Evolutionary conservation across 1,140 invertebrate species (phyloP).

Genomic region (Hesperophylax magnus): DNA sequence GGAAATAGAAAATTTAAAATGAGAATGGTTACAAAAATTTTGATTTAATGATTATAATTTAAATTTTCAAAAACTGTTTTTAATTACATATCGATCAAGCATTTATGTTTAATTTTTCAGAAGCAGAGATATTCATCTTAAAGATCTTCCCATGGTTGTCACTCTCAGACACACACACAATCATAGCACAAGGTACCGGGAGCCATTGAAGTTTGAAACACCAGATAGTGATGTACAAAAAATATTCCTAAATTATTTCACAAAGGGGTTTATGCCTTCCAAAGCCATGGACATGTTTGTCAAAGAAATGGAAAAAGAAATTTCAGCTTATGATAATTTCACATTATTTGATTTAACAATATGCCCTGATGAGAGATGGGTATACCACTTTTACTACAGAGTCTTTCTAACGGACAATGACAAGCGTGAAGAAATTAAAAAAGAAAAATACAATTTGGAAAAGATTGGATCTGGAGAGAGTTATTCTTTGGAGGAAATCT

Average conservation of each 20-base stretch:
- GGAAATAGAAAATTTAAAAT: too few relatives aligned
- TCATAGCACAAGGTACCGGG: background rate
- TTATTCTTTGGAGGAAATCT: constrained; percentile 14
- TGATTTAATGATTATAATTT: too few relatives aligned
- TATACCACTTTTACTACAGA: constrained; percentile 37
- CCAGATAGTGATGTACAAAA: constrained; percentile 18
- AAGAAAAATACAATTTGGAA: background rate
- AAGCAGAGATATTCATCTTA: constrained; percentile 33
- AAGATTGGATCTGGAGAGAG: background rate
- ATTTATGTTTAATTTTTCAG: constrained; percentile 23
- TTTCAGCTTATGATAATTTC: constrained; percentile 7
- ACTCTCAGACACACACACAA: constrained; percentile 29
- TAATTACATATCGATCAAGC: background rate
- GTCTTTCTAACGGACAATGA: background rate
- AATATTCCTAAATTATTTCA: constrained; percentile 30
- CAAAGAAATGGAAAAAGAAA: constrained; percentile 25
- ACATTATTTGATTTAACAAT: constrained; percentile 12
- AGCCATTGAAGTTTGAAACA: constrained; percentile 15
- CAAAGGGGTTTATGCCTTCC: constrained; percentile 15
- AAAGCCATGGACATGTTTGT: constrained; percentile 37
- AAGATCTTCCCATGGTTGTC: constrained; percentile 32
- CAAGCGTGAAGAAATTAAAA: constrained; percentile 2
- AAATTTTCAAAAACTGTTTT: too few relatives aligned
- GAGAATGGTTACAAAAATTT: too few relatives aligned
- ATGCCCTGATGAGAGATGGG: constrained; percentile 39